Conservation (phyloP, 1,140 invertebrate genomes). For the Drosophila arizonae region DNA sequence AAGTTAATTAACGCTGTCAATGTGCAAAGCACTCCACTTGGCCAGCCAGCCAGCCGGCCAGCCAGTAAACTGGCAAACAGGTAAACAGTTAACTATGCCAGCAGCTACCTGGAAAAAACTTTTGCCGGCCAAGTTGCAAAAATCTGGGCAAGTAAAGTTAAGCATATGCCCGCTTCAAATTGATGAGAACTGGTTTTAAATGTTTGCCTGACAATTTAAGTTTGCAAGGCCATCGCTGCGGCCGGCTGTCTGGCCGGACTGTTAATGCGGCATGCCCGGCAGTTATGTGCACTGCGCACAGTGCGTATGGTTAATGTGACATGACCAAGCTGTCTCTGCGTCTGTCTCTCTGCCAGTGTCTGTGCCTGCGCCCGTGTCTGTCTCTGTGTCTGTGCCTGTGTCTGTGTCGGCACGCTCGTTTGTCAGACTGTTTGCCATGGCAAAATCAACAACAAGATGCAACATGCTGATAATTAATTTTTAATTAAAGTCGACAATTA, state of each 20-base stretch:
- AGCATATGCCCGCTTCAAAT: slow-evolving; percentile 74
- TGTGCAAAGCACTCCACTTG: slow-evolving; percentile 74
- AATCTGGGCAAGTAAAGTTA: slow-evolving; percentile 77
- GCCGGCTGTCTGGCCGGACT: slow-evolving; percentile 36
- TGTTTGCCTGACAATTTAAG: slow-evolving; percentile 69
- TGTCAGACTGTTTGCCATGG: slow-evolving; percentile 9
- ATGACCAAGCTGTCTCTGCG: slow-evolving; percentile 45
- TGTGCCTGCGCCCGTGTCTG: neutral
- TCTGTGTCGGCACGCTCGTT: slow-evolving; percentile 8
- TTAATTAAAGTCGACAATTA: slow-evolving; percentile 65
- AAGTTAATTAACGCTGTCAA: slow-evolving; percentile 82
- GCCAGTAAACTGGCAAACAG: slow-evolving; percentile 16
- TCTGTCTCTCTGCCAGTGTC: slow-evolving; percentile 22
- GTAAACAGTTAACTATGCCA: slow-evolving; percentile 34
- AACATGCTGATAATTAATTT: slow-evolving; percentile 70
- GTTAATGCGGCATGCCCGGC: slow-evolving; percentile 43
- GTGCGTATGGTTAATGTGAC: slow-evolving; percentile 76
- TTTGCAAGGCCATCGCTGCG: slow-evolving; percentile 26
- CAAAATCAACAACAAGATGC: slow-evolving; percentile 55
- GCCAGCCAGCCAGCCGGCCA: slow-evolving; percentile 15
- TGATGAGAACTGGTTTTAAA: slow-evolving; percentile 79
- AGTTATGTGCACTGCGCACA: slow-evolving; percentile 64
- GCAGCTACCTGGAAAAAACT: slow-evolving; percentile 61
- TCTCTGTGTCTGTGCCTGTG: slow-evolving; percentile 7
- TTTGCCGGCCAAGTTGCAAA: slow-evolving; percentile 70